phyloP scores from a whole-genome alignment of 1,140 invertebrate species.

The Campoletis sonorensis region DNA sequence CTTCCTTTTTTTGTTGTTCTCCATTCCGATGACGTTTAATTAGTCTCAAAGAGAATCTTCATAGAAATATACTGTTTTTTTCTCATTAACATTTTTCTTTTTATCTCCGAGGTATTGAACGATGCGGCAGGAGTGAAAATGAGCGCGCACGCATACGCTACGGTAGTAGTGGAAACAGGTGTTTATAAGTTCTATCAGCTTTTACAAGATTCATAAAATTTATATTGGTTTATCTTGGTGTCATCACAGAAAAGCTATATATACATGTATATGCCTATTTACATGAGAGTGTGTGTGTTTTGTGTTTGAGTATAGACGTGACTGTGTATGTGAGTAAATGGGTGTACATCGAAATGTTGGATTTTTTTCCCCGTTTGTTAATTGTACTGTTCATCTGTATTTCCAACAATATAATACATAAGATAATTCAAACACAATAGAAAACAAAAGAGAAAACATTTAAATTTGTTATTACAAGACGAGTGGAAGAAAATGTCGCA shows the following conservation, averaged over 20 bases:
- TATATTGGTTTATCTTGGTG: slow-evolving; percentile 51
- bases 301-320: slow-evolving; percentile 12
- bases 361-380: not conserved
- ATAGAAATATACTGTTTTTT: slow-evolving; percentile 3
- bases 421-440: not conserved
- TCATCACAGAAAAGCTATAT: slow-evolving; percentile 67
- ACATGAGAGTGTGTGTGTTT: slow-evolving; percentile 23
- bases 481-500: not conserved
- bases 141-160: slow-evolving; percentile 45
- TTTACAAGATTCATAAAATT: slow-evolving; percentile 56
- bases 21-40: not conserved
- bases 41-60: not conserved
- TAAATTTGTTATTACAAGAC: slow-evolving; percentile 5
- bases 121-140: slow-evolving; percentile 5
- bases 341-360: slow-evolving; percentile 9
- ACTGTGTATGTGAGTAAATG: slow-evolving; percentile 12
- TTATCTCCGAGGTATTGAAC: not conserved
- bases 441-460: slow-evolving; percentile 1
- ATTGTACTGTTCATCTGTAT: not conserved
- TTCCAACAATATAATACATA: not conserved
- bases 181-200: slow-evolving; percentile 49
- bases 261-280: slow-evolving; percentile 46
- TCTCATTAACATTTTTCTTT: not conserved
- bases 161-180: slow-evolving; percentile 47
- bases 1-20: not conserved